A percentile compares a stretch with the other conserved stretches of the same genome.
phyloP scores from a whole-genome alignment of 2,113 vertebrate species.

The Barbus barbus region DNA sequence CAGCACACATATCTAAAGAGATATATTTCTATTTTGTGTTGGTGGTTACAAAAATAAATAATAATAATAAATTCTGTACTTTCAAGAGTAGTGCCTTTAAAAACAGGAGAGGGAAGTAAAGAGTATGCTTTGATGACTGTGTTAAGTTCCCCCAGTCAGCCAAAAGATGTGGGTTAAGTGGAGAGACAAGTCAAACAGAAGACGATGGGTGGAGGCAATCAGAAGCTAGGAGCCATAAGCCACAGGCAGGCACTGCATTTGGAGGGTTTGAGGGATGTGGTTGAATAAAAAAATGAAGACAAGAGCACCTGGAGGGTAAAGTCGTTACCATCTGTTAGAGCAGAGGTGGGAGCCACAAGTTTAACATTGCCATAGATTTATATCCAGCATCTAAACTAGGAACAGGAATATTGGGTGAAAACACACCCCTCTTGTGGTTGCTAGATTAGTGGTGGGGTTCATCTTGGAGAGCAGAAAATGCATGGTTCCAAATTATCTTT shows the following conservation, averaged over 20 bases:
- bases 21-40: background rate
- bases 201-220: constrained; percentile 54
- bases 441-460: constrained; percentile 56
- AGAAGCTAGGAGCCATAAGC: constrained; percentile 55
- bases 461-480: constrained; percentile 65
- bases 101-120: constrained; percentile 58
- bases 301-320: constrained; percentile 53
- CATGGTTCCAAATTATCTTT: constrained; percentile 61
- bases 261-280: constrained; percentile 56
- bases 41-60: background rate
- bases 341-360: constrained; percentile 51
- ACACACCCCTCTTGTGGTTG: constrained; percentile 71
- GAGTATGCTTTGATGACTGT: constrained; percentile 58
- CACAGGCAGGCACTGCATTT: constrained; percentile 56
- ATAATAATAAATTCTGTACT: background rate
- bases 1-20: background rate
- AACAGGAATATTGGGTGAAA: constrained; percentile 73
- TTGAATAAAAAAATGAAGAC: constrained; percentile 36
- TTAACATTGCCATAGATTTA: constrained; percentile 54
- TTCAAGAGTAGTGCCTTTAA: constrained; percentile 45
- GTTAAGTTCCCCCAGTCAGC: constrained; percentile 61
- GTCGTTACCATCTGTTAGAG: constrained; percentile 30
- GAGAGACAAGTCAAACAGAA: constrained; percentile 49
- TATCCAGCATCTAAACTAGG: constrained; percentile 49
- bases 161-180: constrained; percentile 61